A percentile compares a stretch with the other conserved stretches of the same genome.
Conservation (phyloP, 2,113 vertebrate species). For the Solea solea region DNA sequence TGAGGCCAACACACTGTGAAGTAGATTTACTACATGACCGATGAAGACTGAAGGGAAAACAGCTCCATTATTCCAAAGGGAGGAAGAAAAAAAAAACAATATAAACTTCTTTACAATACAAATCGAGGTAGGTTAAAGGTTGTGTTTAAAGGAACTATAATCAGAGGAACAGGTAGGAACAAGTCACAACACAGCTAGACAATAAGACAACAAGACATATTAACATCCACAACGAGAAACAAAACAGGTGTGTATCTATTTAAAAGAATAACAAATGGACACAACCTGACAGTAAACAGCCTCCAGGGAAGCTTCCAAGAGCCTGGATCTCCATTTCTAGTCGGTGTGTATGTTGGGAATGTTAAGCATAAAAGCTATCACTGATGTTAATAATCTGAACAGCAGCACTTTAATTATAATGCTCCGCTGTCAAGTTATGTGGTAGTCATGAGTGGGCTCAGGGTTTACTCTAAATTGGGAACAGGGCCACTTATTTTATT, state of each 20-base stretch:
- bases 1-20: slow-evolving; percentile 6
- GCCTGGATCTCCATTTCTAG: background rate
- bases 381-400: background rate
- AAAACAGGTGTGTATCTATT: background rate
- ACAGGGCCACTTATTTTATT: no score
- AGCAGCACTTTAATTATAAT: background rate
- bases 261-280: slow-evolving; percentile 4
- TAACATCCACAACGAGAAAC: background rate
- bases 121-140: background rate
- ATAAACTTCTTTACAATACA: background rate
- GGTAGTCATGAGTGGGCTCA: background rate
- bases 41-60: slow-evolving; percentile 6
- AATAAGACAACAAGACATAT: background rate
- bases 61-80: background rate
- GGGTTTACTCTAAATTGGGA: no score
- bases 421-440: background rate
- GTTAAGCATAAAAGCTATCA: background rate
- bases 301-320: slow-evolving; percentile 12
- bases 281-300: slow-evolving; percentile 24
- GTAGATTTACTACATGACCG: background rate
- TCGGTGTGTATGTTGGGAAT: no score
- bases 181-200: background rate
- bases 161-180: background rate
- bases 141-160: background rate
- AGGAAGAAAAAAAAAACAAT: background rate